phyloP scores from a whole-genome alignment of 1,140 invertebrate species.

The Brachionus asplanchnoidis region DNA sequence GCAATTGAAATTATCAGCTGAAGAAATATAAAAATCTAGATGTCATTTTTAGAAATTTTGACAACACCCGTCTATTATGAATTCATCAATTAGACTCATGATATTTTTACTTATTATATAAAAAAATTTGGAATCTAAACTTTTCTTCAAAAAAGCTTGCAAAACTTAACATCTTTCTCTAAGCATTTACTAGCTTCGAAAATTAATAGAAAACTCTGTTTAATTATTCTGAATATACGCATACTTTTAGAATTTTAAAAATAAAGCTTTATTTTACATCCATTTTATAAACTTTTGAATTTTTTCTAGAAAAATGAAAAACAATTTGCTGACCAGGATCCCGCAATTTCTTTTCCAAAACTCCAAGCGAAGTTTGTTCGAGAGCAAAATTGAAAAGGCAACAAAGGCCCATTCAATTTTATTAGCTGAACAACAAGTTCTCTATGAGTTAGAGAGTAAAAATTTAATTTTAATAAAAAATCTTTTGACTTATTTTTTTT shows the following conservation, averaged over 20 bases:
- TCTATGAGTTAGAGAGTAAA: conserved; percentile 80
- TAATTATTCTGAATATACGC: background rate
- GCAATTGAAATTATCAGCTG: background rate
- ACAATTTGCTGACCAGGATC: background rate
- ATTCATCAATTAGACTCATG: background rate
- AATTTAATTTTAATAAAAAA: conserved; percentile 34
- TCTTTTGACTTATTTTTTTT: background rate
- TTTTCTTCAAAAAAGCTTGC: background rate
- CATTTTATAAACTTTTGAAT: background rate
- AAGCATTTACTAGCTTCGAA: background rate
- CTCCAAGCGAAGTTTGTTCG: background rate
- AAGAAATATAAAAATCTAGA: background rate
- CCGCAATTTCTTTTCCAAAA: background rate
- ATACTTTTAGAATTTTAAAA: conserved; percentile 3
- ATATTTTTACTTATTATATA: background rate
- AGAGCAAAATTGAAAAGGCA: conserved; percentile 75
- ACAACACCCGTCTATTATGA: background rate
- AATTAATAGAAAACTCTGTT: background rate
- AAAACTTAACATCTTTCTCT: background rate
- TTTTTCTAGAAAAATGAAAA: background rate
- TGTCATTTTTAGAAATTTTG: background rate
- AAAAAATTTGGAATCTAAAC: background rate
- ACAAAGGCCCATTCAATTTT: conserved; percentile 90
- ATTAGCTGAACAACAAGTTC: conserved; percentile 85
- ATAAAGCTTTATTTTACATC: background rate